Conservation (phyloP, 1,140 invertebrate species). For the Diorhabda elongata region DNA sequence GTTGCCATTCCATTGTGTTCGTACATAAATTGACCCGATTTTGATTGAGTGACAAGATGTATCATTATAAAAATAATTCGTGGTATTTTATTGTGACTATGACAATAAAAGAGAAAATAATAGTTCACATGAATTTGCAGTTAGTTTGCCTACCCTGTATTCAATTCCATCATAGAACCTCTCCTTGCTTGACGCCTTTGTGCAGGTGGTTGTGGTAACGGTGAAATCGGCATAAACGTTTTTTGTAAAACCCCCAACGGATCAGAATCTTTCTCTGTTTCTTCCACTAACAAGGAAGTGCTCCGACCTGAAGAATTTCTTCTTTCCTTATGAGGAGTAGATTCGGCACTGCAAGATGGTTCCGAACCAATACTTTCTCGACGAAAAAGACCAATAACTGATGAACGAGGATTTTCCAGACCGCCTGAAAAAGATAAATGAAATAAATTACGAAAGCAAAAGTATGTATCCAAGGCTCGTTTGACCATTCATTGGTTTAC, state of each 20-base stretch:
- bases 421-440: constrained; percentile 51
- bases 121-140: no score
- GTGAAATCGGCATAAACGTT: constrained; percentile 38
- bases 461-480: not conserved
- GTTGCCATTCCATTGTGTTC: no score
- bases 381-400: constrained; percentile 67
- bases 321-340: constrained; percentile 47
- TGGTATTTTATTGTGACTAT: no score
- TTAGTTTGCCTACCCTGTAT: constrained; percentile 52
- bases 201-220: constrained; percentile 46
- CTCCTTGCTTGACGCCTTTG: constrained; percentile 60
- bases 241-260: constrained; percentile 53
- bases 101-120: no score
- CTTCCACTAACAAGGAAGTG: constrained; percentile 54
- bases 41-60: no score
- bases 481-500: not conserved
- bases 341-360: constrained; percentile 43
- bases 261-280: constrained; percentile 52
- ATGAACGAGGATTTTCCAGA: constrained; percentile 65
- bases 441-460: not conserved
- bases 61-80: no score
- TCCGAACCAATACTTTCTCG: constrained; percentile 61
- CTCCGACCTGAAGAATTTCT: constrained; percentile 44
- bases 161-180: constrained; percentile 65
- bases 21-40: no score